A percentile compares a stretch with the other conserved stretches of the same genome.
Conservation (phyloP, 2,888 invertebrate genomes). For the Himalopsyche japonica region DNA sequence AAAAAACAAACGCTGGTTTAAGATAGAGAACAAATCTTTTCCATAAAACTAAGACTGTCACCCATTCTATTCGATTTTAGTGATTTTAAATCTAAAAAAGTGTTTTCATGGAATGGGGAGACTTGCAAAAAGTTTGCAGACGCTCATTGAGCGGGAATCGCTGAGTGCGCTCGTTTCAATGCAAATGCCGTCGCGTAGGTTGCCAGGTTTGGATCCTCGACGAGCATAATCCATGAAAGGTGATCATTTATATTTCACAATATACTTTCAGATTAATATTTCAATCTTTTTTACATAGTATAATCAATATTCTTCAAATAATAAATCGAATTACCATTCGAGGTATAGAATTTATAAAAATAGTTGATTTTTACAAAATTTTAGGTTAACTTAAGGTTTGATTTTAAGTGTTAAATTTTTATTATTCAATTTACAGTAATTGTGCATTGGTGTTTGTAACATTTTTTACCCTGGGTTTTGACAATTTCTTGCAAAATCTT, state of each 20-base stretch:
- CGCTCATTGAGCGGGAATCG: conserved; percentile 24
- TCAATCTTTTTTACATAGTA: no score
- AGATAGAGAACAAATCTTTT: not conserved
- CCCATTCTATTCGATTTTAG: not conserved
- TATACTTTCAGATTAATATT: no score
- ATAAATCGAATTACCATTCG: no score
- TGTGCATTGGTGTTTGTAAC: no score
- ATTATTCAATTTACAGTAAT: no score
- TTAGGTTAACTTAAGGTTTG: no score
- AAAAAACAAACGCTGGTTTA: not conserved
- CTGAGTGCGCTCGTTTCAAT: conserved; percentile 29
- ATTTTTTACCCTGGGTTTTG: no score
- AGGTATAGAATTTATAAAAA: no score
- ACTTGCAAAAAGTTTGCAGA: conserved; percentile 19
- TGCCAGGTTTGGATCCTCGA: not conserved
- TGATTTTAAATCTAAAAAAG: not conserved
- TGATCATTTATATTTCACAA: not conserved
- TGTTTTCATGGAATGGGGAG: not conserved
- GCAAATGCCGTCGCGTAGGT: conserved; percentile 17
- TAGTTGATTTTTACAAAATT: no score
- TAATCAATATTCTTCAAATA: no score
- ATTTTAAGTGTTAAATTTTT: no score
- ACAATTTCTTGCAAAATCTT: no score
- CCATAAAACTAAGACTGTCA: not conserved
- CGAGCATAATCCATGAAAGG: not conserved